These are phyloP conservation scores for Rhodophaea formosa DNA, from an alignment of 2,888 invertebrate species.

Conservation along the genomic window DNA sequence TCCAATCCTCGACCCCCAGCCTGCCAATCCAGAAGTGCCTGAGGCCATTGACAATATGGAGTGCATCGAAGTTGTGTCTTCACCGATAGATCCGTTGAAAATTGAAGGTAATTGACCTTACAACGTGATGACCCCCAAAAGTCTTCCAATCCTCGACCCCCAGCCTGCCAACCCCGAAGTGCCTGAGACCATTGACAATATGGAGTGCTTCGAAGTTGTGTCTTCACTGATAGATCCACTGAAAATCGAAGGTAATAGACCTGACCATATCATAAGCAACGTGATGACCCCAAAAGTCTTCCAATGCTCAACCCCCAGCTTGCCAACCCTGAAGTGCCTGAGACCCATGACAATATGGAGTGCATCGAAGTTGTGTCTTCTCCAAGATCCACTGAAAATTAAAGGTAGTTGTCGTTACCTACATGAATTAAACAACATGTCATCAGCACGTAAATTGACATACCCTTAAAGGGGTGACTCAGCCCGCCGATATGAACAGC, in stretches of 20 bases:
- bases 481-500: too few species aligned
- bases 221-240: neutral
- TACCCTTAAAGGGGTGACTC: too few species aligned
- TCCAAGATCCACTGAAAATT: too few species aligned
- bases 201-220: neutral
- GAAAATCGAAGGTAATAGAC: neutral
- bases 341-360: too few species aligned
- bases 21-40: neutral
- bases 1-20: slow-evolving; percentile 34
- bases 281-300: too few species aligned
- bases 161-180: neutral
- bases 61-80: neutral
- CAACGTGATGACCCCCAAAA: slow-evolving; percentile 21
- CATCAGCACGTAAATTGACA: too few species aligned
- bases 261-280: neutral
- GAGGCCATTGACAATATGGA: neutral
- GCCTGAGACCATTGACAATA: neutral
- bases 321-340: too few species aligned
- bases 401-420: too few species aligned
- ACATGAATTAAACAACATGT: too few species aligned
- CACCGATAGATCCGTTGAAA: neutral
- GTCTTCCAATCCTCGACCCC: slow-evolving; percentile 36
- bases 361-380: too few species aligned
- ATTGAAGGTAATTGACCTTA: neutral
- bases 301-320: too few species aligned